Conservation (phyloP, 2,888 invertebrate species). For the Pecten maximus region DNA sequence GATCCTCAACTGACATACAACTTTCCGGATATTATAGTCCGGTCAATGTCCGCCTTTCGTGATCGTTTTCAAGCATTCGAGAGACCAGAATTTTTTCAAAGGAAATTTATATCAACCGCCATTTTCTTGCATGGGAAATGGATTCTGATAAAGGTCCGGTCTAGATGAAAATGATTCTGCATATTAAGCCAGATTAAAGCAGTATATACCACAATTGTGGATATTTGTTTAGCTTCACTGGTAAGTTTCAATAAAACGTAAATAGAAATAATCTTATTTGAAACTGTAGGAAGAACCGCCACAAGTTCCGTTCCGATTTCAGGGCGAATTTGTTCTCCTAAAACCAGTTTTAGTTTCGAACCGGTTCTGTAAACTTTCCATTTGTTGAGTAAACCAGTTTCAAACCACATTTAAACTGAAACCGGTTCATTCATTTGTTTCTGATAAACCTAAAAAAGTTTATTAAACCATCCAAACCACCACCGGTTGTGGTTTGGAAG, state of each 20-base stretch:
- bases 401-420: too few relatives aligned
- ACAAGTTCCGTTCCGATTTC: too few relatives aligned
- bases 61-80: not conserved
- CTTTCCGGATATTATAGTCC: not conserved
- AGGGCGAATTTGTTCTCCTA: too few relatives aligned
- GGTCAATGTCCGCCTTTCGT: not conserved
- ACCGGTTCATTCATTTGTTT: too few relatives aligned
- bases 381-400: too few relatives aligned
- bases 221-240: not conserved
- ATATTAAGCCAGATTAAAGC: too few relatives aligned
- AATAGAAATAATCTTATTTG: not conserved
- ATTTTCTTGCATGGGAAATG: not conserved
- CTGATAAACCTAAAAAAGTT: too few relatives aligned
- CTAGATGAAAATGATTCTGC: not conserved
- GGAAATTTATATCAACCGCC: constrained; percentile 31
- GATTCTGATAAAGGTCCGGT: not conserved
- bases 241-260: not conserved
- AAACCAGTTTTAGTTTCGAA: too few relatives aligned
- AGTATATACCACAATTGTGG: not conserved
- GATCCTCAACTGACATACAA: not conserved
- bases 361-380: too few relatives aligned
- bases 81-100: not conserved
- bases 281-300: too few relatives aligned
- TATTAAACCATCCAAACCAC: too few relatives aligned
- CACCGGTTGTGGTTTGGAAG: too few relatives aligned